phyloP scores from a whole-genome alignment of 2,888 invertebrate genomes.

The Drosophila yooni region DNA sequence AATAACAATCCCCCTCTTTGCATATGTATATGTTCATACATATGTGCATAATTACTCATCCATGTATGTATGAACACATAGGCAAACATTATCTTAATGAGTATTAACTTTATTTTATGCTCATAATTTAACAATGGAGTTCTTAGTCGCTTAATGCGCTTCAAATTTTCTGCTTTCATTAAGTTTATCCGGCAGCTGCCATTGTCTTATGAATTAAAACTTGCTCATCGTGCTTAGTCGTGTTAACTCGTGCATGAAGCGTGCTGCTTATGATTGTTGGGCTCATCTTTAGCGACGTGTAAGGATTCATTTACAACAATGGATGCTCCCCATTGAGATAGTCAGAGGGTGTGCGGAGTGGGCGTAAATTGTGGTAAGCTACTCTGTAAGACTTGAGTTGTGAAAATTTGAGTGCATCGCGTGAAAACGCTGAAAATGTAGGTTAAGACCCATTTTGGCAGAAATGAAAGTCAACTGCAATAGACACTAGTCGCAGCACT shows the following conservation, averaged over 20 bases:
- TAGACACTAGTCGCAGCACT: conserved; percentile 1
- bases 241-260: background rate
- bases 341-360: background rate
- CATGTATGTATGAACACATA: background rate
- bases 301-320: conserved; percentile 20
- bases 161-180: conserved; percentile 12
- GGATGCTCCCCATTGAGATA: background rate
- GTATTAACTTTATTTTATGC: conserved; percentile 37
- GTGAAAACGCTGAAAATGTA: conserved; percentile 60
- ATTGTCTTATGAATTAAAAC: background rate
- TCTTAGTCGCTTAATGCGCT: conserved; percentile 25
- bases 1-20: conserved; percentile 8
- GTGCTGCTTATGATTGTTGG: background rate
- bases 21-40: conserved; percentile 11
- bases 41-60: background rate
- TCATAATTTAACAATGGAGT: conserved; percentile 33
- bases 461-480: conserved; percentile 38
- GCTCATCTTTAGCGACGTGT: conserved; percentile 22
- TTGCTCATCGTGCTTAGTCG: background rate
- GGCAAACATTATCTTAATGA: conserved; percentile 27
- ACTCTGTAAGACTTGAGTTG: conserved; percentile 30
- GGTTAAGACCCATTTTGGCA: conserved; percentile 70
- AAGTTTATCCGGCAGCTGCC: conserved; percentile 25
- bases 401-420: conserved; percentile 61
- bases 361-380: conserved; percentile 25